Base-by-base conservation (phyloP, 2,888 invertebrate species). In the Imbricaverruca yamaguchii region DNA sequence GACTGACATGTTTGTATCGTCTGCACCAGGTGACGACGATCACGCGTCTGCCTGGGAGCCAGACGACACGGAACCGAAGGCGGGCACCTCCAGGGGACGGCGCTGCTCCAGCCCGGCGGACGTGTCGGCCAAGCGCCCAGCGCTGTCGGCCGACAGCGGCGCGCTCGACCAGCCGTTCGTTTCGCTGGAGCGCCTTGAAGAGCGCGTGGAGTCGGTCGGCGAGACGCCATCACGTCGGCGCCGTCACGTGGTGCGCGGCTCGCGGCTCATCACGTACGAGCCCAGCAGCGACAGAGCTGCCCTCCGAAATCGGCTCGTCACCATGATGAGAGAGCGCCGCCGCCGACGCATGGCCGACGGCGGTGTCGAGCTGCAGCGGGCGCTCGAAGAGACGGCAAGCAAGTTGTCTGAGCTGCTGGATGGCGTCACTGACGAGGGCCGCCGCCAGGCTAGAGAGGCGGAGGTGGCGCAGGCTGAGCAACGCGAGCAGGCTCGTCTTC, bases 261-360 rank as follows among this genome's bases (percentile, higher is more conserved):
- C 18, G 10, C 53, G 55, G 15, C 53, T 53, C 18, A 21, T 74
- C 21, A 74, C 74, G 7, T 74, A 55, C 55, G 74, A 53, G 21
- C 74, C 74, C 53, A 55, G 23, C 55, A 55, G 74, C 74, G 74
- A 74, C 74, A 55, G 74, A 21, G 55, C 74, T 10, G 74, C 74
- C 12, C 74, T 74, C 21, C 74, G 74, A 21, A 8, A 18, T 3
- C 53, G 55, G 55, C 55, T 74, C 21, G 21, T 53, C 15, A 18
- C 74, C 9, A 11, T 15, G 18, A 55, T 74, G 53, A 69, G 39
- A 39, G 69, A 69, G 69, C 53, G 74, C 21, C 74, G 53, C 53
- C 53, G 74, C 7, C 53, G 55, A 2, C 53, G 74, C 10, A 10
- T 6, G 53, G 8, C 55, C 21, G 74, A 74, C 21, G 55, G 21